Base-by-base conservation (phyloP, 2,113 vertebrate species). In the Verasper variegatus region DNA sequence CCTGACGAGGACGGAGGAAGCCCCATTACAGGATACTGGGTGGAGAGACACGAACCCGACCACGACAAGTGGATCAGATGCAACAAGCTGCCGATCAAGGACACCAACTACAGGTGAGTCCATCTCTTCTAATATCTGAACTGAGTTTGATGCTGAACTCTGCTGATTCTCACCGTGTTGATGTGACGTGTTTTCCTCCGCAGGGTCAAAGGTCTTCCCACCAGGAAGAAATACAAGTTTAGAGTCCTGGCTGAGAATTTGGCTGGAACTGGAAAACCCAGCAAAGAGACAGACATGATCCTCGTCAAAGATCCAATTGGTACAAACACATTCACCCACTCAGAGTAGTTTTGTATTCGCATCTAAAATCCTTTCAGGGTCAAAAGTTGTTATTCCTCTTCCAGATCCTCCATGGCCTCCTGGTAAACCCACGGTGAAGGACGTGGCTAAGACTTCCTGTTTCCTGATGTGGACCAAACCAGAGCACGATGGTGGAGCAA, bases 151-250 rank as follows among this genome's bases (percentile, higher is more conserved):
- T 9, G 7, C 47, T 18, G 15, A 31, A 1, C 6, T 15, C 31
- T 26, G n/a, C 18, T 47, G 21, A 17, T 47, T 21, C 17, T 26
- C 20, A 13, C 0, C 17, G 0, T 56, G n/a, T 23, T 64, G 13
- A 63, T 37, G 17, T 40, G 2, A 45, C 0, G 0, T 57, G 10
- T 71, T 65, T 67, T 54, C 51, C 54, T 67, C 78, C 78, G 76
- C 89, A 98, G 98, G 87, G 96, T 98, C 55, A 99, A 98, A 95
- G 98, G 98, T 71, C 95, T 99, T 87, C 96, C 96, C 27, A 97
- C 97, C 86, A 98, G 98, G 94, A 99, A 99, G 94, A 99, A 99
- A 81, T 99, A 97, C 47, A 98, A 96, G 95, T 99, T 99, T 94
- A 96, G 98, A 85, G 97, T 99, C 68, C 90, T 98, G 86, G 98